phyloP scores from a whole-genome alignment of 2,888 invertebrate species.

The Callyntrura guangdongensis region DNA sequence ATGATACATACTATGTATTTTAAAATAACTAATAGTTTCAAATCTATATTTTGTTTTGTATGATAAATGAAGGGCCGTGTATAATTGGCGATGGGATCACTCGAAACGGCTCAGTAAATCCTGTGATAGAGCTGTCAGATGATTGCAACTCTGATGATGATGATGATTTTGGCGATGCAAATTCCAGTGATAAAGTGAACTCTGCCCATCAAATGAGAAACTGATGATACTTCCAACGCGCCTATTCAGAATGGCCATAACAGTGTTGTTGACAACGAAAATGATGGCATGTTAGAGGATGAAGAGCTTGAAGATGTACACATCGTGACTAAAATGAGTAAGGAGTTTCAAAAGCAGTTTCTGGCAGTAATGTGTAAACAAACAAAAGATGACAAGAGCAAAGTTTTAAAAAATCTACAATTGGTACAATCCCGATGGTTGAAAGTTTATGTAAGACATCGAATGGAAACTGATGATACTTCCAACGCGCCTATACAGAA shows the following conservation, averaged over 20 bases:
- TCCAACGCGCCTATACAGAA: background rate
- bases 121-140: constrained; percentile 44
- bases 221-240: background rate
- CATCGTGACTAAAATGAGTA: constrained; percentile 18
- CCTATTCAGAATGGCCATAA: background rate
- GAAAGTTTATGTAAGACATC: constrained; percentile 1
- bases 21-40: background rate
- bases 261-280: background rate
- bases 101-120: background rate
- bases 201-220: background rate
- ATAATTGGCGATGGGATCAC: constrained; percentile 41
- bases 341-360: constrained; percentile 7
- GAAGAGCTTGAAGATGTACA: constrained; percentile 14
- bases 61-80: constrained; percentile 18
- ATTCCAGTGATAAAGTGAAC: background rate
- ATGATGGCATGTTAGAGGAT: background rate
- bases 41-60: background rate
- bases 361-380: background rate
- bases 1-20: background rate
- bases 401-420: background rate
- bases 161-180: background rate
- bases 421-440: constrained; percentile 44
- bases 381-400: constrained; percentile 32
- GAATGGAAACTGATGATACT: constrained; percentile 7
- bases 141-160: background rate